A percentile compares a stretch with the other conserved stretches of the same genome.
Evolutionary conservation across 2,113 vertebrate genomes (phyloP).

Genomic region (Ageneiosus marmoratus): DNA sequence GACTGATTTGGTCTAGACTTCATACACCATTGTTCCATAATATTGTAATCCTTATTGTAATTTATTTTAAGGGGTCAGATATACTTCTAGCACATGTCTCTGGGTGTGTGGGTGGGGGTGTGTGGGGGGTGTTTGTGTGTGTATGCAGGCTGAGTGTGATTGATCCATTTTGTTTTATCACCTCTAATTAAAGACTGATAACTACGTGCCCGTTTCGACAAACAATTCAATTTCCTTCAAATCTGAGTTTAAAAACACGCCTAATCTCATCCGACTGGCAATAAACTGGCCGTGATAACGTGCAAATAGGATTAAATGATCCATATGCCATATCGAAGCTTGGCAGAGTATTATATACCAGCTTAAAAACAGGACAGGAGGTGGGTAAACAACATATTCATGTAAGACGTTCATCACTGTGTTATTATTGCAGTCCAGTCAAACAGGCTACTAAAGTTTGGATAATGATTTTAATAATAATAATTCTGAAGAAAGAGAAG

Average conservation of each 20-base stretch:
- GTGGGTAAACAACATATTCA: constrained; percentile 14
- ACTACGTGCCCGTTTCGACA: constrained; percentile 38
- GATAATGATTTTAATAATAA: neutral
- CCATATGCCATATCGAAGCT: constrained; percentile 31
- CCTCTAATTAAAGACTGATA: constrained; percentile 49
- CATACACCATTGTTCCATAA: constrained; percentile 18
- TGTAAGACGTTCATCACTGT: constrained; percentile 4
- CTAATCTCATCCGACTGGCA: constrained; percentile 36
- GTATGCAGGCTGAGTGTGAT: neutral
- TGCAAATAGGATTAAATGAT: constrained; percentile 48
- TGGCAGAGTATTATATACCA: constrained; percentile 18
- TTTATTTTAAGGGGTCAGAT: constrained; percentile 19
- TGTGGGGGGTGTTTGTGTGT: neutral
- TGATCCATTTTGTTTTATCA: constrained; percentile 47
- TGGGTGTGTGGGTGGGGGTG: neutral
- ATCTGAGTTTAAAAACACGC: constrained; percentile 42
- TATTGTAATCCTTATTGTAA: constrained; percentile 27
- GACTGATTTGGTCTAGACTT: constrained; percentile 2
- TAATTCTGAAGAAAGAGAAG: neutral
- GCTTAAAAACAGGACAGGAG: constrained; percentile 8
- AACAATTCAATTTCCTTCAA: constrained; percentile 51
- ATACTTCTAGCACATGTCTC: constrained; percentile 1
- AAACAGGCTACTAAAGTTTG: neutral
- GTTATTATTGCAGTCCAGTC: neutral
- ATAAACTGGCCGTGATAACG: constrained; percentile 45